Base-by-base conservation (phyloP, 2,113 vertebrate genomes). In the Calidris pugnax region DNA sequence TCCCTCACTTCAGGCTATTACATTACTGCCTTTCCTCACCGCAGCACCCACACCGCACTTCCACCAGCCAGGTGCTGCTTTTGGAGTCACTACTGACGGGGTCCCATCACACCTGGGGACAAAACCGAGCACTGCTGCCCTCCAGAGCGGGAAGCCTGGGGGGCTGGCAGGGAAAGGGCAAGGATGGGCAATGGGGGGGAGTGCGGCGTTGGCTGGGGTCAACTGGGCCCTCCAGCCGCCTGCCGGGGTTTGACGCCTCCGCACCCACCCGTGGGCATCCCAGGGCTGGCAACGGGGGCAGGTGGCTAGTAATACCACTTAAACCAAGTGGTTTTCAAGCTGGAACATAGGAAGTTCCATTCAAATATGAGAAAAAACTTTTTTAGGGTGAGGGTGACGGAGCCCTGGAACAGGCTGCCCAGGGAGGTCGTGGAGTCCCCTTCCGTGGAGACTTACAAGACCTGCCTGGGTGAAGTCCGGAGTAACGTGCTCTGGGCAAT, bases 21-120 rank as follows among this genome's bases (percentile, higher is more conserved):
- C 30, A 3, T 3, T 3, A 9, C 3, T 4, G 35, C 14, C 2
- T 37, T 20, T n/a, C 63, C 56, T 24, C 4, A 4, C 60, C 2
- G 43, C 24, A 21, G 27, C 48, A 7, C 63, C 68, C 57, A 4
- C 3, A 35, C 33, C 12, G 66, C 37, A 4, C 11, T 12, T 17
- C 22, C 55, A 30, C 67, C 72, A 18, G 24, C 59, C 35, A 1
- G 57, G 20, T 12, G 32, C 21, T 8, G 8, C 62, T 47, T 57
- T 10, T 12, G 53, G n/a, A 17, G 43, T 35, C 4, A 5, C 62
- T 6, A 0, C 15, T 15, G 43, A 3, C 1, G 4, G 9, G 24
- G n/a, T n/a, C n/a, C 35, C 75, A 6, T 3, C 9, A 1, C 12
- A 15, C 1, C 45, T 3, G 22, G 53, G 45, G 12, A 5, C 4